These are phyloP conservation scores for Musca vetustissima DNA, from an alignment of 1,140 invertebrate species.

Conservation along the genomic window DNA sequence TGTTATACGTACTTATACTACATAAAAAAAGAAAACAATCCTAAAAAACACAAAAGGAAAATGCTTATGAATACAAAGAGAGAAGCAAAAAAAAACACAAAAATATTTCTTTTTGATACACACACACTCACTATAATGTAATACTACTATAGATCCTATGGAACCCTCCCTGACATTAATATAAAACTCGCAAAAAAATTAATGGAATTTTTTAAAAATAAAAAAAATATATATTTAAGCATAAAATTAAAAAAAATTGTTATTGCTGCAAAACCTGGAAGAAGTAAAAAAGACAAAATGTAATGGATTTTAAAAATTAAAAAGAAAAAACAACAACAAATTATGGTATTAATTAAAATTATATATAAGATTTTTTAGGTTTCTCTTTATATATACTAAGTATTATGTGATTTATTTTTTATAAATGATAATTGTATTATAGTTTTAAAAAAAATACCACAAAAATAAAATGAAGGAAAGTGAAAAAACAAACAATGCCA, in stretches of 20 bases:
- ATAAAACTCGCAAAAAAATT: background rate
- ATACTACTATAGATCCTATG: slow-evolving; percentile 9
- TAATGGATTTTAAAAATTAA: too few relatives aligned
- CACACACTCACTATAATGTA: background rate
- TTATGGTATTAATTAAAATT: too few relatives aligned
- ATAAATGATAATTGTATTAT: slow-evolving; percentile 21
- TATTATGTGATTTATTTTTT: slow-evolving; percentile 19
- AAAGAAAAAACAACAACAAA: too few relatives aligned
- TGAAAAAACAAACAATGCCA: background rate
- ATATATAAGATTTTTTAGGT: too few relatives aligned
- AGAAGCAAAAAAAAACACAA: background rate
- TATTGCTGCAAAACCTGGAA: background rate
- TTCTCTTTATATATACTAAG: slow-evolving; percentile 3
- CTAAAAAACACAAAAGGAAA: background rate
- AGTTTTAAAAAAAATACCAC: background rate
- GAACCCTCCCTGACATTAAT: slow-evolving; percentile 15
- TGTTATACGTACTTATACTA: slow-evolving; percentile 93
- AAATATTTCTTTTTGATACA: background rate
- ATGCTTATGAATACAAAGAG: background rate
- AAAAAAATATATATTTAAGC: background rate
- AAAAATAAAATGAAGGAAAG: background rate
- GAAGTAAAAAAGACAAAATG: background rate
- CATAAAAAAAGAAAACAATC: slow-evolving; percentile 58
- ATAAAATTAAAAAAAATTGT: background rate
- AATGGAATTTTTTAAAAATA: background rate